Evolutionary conservation across 2,888 invertebrate genomes (phyloP).

Genomic region (Saturnia pavonia): DNA sequence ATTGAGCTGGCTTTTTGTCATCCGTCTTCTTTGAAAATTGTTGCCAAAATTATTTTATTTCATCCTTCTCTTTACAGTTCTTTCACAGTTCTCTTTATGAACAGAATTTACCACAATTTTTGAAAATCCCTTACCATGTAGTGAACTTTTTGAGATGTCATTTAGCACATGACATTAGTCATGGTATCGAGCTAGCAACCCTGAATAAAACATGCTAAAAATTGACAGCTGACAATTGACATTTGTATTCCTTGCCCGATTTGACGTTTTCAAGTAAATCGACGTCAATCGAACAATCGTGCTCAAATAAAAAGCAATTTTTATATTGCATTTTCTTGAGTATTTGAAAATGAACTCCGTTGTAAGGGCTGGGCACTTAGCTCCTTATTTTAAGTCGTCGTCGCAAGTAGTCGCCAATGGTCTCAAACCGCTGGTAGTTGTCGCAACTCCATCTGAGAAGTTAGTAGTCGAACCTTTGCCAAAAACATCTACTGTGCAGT

Average conservation of each 20-base stretch:
- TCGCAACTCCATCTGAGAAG: slow-evolving; percentile 77
- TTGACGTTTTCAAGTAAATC: slow-evolving; percentile 43
- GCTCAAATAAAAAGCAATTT: slow-evolving; percentile 55
- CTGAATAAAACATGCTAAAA: too few species aligned
- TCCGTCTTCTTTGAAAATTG: too few species aligned
- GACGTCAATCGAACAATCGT: slow-evolving; percentile 38
- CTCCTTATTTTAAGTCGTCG: slow-evolving; percentile 85
- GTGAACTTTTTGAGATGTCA: too few species aligned
- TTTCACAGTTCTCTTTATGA: too few species aligned
- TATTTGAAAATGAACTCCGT: slow-evolving; percentile 84
- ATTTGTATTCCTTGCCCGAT: slow-evolving; percentile 26
- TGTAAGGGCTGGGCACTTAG: slow-evolving; percentile 84
- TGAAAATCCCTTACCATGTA: too few species aligned
- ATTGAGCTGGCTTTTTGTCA: too few species aligned
- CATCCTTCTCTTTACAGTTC: too few species aligned
- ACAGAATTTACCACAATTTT: too few species aligned
- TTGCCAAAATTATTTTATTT: too few species aligned
- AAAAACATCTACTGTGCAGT: slow-evolving; percentile 77
- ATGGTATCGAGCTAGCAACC: too few species aligned
- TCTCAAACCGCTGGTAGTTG: slow-evolving; percentile 80
- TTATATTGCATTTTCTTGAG: slow-evolving; percentile 53
- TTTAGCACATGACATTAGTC: too few species aligned
- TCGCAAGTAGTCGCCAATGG: slow-evolving; percentile 86
- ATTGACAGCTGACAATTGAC: slow-evolving; percentile 26
- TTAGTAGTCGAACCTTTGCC: slow-evolving; percentile 67